Evolutionary conservation across 2,113 vertebrate genomes (phyloP).

Genomic region (Petrocephalus zakoni): DNA sequence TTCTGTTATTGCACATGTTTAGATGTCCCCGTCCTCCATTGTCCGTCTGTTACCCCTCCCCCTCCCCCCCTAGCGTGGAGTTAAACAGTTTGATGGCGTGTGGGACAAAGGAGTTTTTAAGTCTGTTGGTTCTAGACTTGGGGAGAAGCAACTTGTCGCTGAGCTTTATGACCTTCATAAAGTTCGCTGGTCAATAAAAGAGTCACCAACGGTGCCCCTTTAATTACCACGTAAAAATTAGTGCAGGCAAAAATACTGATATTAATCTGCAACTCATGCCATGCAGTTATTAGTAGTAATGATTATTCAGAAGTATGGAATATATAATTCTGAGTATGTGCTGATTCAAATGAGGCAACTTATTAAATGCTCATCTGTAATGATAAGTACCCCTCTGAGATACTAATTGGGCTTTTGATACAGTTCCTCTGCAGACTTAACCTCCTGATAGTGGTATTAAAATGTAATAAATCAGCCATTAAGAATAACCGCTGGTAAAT

Average conservation of each 20-base stretch:
- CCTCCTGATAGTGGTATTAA: constrained; percentile 67
- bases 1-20: no score
- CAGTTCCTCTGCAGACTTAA: constrained; percentile 46
- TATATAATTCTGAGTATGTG: constrained; percentile 5
- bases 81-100: no score
- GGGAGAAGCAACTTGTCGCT: no score
- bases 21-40: no score
- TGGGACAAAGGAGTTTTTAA: no score
- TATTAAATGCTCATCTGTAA: constrained; percentile 56
- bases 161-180: background rate
- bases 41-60: no score
- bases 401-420: constrained; percentile 53
- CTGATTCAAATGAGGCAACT: constrained; percentile 38
- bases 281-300: constrained; percentile 20
- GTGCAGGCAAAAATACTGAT: background rate
- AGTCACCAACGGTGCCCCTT: background rate
- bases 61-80: no score
- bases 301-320: constrained; percentile 5
- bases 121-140: no score
- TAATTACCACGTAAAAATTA: background rate
- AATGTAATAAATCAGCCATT: constrained; percentile 74
- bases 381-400: constrained; percentile 50
- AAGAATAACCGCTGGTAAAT: constrained; percentile 59
- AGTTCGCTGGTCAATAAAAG: background rate
- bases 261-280: background rate